Conservation (phyloP, 2,113 vertebrate species). For the Nanger granti region DNA sequence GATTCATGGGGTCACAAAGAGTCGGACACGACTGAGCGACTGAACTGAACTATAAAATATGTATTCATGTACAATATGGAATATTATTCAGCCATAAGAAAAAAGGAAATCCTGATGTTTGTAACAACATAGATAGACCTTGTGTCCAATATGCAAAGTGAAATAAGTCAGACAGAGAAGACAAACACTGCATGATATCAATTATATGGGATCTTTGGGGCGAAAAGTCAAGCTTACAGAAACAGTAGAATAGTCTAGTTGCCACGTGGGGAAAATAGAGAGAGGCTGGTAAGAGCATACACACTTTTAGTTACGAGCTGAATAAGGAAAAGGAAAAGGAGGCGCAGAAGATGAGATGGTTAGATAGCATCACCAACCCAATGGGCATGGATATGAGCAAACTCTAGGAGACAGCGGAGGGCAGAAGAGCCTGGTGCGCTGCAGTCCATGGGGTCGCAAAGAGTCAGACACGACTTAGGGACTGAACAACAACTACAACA, state of each 20-base stretch:
- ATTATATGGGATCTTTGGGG: neutral
- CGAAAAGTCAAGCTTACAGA: neutral
- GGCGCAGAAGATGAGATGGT: neutral
- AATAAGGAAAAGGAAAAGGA: neutral
- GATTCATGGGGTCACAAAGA: too few species aligned
- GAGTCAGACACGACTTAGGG: neutral
- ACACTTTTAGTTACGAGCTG: neutral
- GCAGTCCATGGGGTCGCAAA: neutral
- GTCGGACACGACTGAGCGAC: too few species aligned
- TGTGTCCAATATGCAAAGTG: neutral
- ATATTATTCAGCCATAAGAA: neutral
- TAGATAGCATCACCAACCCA: neutral
- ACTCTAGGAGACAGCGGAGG: neutral
- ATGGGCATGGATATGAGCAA: neutral
- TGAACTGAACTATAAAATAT: neutral
- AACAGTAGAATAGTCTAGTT: neutral
- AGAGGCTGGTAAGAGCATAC: neutral
- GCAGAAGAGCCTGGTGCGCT: neutral
- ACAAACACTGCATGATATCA: neutral
- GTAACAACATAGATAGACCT: neutral
- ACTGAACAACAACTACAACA: neutral
- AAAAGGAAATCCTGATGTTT: neutral
- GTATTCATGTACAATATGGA: neutral
- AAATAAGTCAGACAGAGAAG: neutral
- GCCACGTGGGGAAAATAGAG: neutral